Percentiles rank a stretch among this genome's conserved stretches.
These are phyloP conservation scores for Cheilosia grossa DNA, from an alignment of 2,888 invertebrate genomes.

Conservation along the genomic window DNA sequence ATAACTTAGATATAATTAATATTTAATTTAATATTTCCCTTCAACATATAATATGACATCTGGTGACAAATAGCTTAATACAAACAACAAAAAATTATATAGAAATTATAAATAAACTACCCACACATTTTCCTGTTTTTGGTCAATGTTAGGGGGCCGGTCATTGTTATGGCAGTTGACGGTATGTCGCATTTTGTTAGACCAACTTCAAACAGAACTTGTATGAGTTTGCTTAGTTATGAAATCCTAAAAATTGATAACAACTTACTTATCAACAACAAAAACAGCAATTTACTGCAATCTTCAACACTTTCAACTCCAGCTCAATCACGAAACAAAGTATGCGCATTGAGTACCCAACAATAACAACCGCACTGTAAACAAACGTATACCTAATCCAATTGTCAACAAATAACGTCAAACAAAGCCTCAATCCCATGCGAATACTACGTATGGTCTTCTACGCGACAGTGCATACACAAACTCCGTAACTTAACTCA, in stretches of 20 bases:
- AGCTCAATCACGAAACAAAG: background rate
- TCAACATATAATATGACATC: no score
- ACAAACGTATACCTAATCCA: slow-evolving; percentile 11
- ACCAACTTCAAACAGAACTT: background rate
- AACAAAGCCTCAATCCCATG: slow-evolving; percentile 15
- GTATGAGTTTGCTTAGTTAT: background rate
- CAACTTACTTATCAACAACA: slow-evolving; percentile 13
- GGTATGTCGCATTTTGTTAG: background rate
- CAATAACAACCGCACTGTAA: slow-evolving; percentile 14
- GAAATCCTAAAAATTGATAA: no score
- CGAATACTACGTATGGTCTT: slow-evolving; percentile 1
- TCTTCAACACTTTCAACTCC: slow-evolving; percentile 9
- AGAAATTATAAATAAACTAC: no score
- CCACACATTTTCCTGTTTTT: no score
- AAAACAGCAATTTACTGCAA: slow-evolving; percentile 16
- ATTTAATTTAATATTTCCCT: no score
- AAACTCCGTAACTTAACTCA: background rate
- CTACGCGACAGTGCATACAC: slow-evolving; percentile 30
- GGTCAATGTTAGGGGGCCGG: no score
- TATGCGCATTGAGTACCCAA: background rate
- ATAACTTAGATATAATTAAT: no score
- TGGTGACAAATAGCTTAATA: no score
- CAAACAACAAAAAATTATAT: no score
- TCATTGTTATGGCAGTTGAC: no score
- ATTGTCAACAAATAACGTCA: slow-evolving; percentile 19